A percentile compares a stretch with the other conserved stretches of the same genome.
Evolutionary conservation across 2,797 vertebrate genomes (phyloP).

Genomic region (Oreortyx pictus): DNA sequence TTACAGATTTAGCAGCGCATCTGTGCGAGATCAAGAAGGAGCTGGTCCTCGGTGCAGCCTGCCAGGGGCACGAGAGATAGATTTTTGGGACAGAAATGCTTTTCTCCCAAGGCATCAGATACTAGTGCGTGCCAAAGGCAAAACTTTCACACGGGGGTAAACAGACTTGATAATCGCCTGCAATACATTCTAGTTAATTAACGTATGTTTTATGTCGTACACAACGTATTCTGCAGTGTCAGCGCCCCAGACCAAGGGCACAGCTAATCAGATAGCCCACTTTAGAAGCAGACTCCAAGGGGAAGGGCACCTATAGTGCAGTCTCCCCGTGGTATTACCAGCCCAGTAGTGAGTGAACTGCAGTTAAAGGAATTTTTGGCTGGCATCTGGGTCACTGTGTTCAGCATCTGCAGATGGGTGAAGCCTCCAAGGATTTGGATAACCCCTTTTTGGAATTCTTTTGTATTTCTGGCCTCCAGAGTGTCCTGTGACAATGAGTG

Average conservation of each 20-base stretch:
- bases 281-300: background rate
- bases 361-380: conserved; percentile 19
- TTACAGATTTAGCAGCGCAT: conserved; percentile 54
- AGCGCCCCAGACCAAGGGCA: background rate
- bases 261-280: background rate
- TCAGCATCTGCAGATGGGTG: conserved; percentile 58
- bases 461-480: conserved; percentile 5
- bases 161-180: background rate
- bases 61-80: background rate
- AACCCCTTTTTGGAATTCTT: background rate
- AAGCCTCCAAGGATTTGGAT: conserved; percentile 30
- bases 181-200: background rate
- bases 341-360: conserved; percentile 6
- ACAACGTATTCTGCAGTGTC: background rate
- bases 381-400: conserved; percentile 49
- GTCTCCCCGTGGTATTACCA: background rate
- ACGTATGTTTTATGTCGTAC: background rate
- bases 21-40: conserved; percentile 45
- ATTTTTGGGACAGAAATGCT: conserved; percentile 9
- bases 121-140: background rate
- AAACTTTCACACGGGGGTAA: background rate
- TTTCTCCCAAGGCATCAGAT: background rate
- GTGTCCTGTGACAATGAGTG: background rate
- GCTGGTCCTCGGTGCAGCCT: background rate
- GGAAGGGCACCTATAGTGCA: background rate